phyloP scores from a whole-genome alignment of 2,113 vertebrate genomes.

The Isichthys henryi region DNA sequence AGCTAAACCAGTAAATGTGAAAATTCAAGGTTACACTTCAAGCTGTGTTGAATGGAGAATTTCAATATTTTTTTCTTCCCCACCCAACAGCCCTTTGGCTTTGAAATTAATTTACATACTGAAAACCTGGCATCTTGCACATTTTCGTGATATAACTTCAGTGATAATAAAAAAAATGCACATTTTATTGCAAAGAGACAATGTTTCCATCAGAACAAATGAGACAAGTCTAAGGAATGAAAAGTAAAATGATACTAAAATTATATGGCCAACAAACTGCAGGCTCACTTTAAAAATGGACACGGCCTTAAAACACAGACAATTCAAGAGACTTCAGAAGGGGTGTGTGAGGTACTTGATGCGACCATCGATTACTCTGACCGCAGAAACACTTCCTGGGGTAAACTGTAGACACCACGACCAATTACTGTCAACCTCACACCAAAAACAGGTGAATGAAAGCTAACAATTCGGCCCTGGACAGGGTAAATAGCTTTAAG shows the following conservation, averaged over 20 bases:
- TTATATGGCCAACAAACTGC: not conserved
- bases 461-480: not conserved
- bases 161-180: not conserved
- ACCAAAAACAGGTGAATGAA: not conserved
- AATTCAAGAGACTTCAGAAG: not conserved
- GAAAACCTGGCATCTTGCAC: not conserved
- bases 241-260: not conserved
- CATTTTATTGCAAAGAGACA: not conserved
- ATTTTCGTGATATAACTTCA: not conserved
- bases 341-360: not conserved
- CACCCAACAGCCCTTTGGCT: not conserved
- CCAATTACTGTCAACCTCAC: not conserved
- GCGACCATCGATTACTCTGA: not conserved
- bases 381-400: not conserved
- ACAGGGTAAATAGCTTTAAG: not conserved
- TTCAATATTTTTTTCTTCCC: not conserved
- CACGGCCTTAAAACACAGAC: not conserved
- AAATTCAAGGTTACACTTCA: constrained; percentile 7
- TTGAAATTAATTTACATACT: constrained; percentile 1
- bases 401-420: not conserved
- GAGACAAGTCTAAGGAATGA: not conserved
- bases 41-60: not conserved
- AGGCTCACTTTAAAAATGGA: not conserved
- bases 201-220: not conserved
- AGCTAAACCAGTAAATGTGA: not conserved